Evolutionary conservation across 2,888 invertebrate genomes (phyloP).

Genomic region (Acleris holmiana): DNA sequence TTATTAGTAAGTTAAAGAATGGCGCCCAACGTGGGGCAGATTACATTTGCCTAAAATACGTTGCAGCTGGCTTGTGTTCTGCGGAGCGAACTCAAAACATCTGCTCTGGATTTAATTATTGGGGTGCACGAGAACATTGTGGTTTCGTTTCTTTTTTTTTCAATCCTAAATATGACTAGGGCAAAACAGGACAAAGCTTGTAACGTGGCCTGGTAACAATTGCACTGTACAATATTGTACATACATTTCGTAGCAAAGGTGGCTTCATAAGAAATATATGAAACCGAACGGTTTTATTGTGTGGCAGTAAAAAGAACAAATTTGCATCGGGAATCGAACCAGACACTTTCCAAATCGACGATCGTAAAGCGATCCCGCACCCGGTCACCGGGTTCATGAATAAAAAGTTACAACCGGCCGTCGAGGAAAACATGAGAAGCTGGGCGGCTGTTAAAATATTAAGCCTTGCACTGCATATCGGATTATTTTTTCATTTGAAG

Average conservation of each 20-base stretch:
- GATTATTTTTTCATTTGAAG: slow-evolving; percentile 34
- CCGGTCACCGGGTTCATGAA: slow-evolving; percentile 69
- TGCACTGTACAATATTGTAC: slow-evolving; percentile 51
- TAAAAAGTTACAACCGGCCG: slow-evolving; percentile 54
- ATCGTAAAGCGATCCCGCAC: slow-evolving; percentile 72
- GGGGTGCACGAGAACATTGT: slow-evolving; percentile 24
- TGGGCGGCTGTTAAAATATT: slow-evolving; percentile 50
- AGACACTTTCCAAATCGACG: slow-evolving; percentile 70
- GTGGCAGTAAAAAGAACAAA: slow-evolving; percentile 66
- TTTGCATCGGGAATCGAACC: slow-evolving; percentile 73
- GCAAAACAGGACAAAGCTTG: background rate
- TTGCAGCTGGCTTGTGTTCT: slow-evolving; percentile 52
- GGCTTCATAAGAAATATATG: slow-evolving; percentile 52
- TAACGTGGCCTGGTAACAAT: slow-evolving; percentile 59
- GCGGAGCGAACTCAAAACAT: slow-evolving; percentile 37
- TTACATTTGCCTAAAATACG: slow-evolving; percentile 52
- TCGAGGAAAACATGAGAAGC: slow-evolving; percentile 42
- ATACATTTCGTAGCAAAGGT: slow-evolving; percentile 56
- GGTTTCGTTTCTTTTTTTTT: slow-evolving; percentile 6
- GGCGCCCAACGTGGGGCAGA: slow-evolving; percentile 56
- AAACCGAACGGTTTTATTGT: slow-evolving; percentile 68
- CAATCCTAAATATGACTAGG: background rate
- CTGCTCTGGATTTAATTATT: slow-evolving; percentile 34
- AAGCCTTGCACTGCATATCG: slow-evolving; percentile 39
- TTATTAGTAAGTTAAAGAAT: slow-evolving; percentile 36